Evolutionary conservation across 2,888 invertebrate species (phyloP).

Genomic region (Cecidostiba fungosa): DNA sequence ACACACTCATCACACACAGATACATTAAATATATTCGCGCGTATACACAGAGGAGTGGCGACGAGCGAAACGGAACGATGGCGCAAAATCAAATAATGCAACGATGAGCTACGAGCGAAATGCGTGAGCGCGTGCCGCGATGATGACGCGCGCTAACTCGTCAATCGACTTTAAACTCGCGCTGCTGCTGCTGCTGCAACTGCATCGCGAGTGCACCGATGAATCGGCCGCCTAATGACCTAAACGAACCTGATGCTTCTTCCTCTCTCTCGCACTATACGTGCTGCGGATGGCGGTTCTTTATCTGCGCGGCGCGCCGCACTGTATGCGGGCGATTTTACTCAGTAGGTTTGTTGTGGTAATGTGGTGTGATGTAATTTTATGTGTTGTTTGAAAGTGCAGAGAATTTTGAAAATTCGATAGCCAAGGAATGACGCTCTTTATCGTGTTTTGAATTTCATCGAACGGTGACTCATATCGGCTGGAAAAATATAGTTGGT

Average conservation of each 20-base stretch:
- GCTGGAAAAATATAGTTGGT: background rate
- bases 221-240: conserved; percentile 42
- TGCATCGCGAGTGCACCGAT: conserved; percentile 1
- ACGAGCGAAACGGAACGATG: conserved; percentile 2
- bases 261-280: background rate
- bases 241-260: conserved; percentile 25
- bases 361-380: background rate
- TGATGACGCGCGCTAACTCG: conserved; percentile 18
- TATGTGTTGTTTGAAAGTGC: background rate
- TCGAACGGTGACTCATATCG: background rate
- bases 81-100: conserved; percentile 7
- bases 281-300: background rate
- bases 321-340: background rate
- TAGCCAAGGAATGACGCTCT: background rate
- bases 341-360: background rate
- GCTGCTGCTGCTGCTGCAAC: background rate
- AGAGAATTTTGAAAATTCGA: background rate
- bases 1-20: background rate
- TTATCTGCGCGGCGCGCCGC: background rate
- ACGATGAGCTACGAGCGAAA: conserved; percentile 1
- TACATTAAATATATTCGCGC: background rate
- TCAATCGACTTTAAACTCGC: conserved; percentile 33
- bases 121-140: background rate
- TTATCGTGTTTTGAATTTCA: background rate
- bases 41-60: conserved; percentile 7